A percentile compares a stretch with the other conserved stretches of the same genome.
These are phyloP conservation scores for Drosophila maculinotata DNA, from an alignment of 2,888 invertebrate genomes.

Conservation along the genomic window DNA sequence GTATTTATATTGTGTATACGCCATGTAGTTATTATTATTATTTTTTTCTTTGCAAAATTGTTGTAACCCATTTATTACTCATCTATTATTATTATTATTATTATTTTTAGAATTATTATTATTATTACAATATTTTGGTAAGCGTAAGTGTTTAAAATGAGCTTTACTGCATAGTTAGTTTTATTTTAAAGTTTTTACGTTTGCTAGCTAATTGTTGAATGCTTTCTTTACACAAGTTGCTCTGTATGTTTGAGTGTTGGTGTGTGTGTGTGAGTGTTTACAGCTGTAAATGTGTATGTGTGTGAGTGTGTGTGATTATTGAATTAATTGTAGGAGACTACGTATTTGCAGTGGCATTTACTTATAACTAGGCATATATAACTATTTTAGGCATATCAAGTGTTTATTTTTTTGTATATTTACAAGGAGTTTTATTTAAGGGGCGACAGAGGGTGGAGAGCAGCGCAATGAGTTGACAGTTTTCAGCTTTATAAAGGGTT, in stretches of 20 bases:
- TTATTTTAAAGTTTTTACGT: slow-evolving; percentile 29
- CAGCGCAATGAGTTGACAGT: slow-evolving; percentile 4
- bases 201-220: slow-evolving; percentile 65
- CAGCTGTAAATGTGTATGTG: slow-evolving; percentile 22
- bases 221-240: slow-evolving; percentile 44
- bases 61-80: slow-evolving; percentile 37
- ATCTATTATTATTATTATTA: slow-evolving; percentile 23
- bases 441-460: slow-evolving; percentile 4
- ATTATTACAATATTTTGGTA: slow-evolving; percentile 66
- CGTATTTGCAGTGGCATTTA: slow-evolving; percentile 61
- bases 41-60: slow-evolving; percentile 17
- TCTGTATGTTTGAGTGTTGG: slow-evolving; percentile 22
- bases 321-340: slow-evolving; percentile 62
- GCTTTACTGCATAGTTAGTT: slow-evolving; percentile 56
- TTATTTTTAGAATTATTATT: slow-evolving; percentile 23
- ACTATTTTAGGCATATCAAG: slow-evolving; percentile 58
- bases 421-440: slow-evolving; percentile 29
- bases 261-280: slow-evolving; percentile 27
- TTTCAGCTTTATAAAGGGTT: too few relatives aligned
- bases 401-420: slow-evolving; percentile 25
- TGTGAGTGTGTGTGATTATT: slow-evolving; percentile 49
- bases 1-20: slow-evolving; percentile 51
- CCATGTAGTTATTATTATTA: slow-evolving; percentile 29
- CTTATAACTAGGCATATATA: slow-evolving; percentile 40
- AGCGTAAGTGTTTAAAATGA: slow-evolving; percentile 78